A percentile compares a stretch with the other conserved stretches of the same genome.
phyloP scores from a whole-genome alignment of 2,113 vertebrate species.

The Piaya cayana region DNA sequence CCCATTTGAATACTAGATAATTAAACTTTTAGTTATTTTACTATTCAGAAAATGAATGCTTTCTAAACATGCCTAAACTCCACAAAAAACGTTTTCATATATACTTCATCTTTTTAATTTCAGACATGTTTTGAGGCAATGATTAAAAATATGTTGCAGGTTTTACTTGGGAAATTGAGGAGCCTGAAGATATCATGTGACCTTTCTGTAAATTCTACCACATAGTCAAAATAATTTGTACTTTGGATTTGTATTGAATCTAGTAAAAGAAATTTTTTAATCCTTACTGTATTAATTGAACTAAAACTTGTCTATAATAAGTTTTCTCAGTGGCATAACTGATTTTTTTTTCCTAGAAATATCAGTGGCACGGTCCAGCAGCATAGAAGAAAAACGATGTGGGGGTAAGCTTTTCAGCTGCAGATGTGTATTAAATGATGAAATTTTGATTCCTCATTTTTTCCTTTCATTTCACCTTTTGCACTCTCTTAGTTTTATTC shows the following conservation, averaged over 20 bases:
- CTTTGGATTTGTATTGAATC: neutral
- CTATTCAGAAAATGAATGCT: neutral
- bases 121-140: neutral
- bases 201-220: neutral
- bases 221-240: neutral
- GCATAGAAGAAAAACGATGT: constrained; percentile 89
- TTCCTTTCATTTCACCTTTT: neutral
- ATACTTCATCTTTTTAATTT: neutral
- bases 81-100: neutral
- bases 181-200: neutral
- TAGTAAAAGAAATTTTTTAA: neutral
- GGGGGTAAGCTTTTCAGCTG: constrained; percentile 83
- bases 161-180: neutral
- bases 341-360: constrained; percentile 83
- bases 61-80: neutral
- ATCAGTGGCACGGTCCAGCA: constrained; percentile 92
- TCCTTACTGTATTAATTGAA: neutral
- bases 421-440: neutral
- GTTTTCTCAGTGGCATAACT: neutral
- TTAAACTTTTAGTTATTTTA: neutral
- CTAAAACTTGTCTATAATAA: neutral
- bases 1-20: neutral
- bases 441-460: neutral
- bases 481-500: neutral
- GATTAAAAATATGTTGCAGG: neutral